phyloP scores from a whole-genome alignment of 2,888 invertebrate genomes.

The Plebejus melissa region DNA sequence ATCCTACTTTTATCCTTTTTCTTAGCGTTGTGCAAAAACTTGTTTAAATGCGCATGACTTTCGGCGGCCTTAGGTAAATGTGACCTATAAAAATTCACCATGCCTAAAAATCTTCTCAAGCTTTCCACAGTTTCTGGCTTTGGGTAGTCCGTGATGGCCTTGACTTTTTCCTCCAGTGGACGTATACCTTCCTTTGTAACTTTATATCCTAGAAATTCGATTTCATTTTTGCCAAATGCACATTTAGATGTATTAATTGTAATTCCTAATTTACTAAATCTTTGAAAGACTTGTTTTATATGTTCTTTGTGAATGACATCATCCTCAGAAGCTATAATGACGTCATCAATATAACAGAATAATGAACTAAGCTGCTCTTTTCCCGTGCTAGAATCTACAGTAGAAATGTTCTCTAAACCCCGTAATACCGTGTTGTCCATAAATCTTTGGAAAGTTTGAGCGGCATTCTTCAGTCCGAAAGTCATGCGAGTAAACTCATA shows the following conservation, averaged over 20 bases:
- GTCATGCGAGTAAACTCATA: no score
- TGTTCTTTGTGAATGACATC: not conserved
- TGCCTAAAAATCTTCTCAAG: conserved; percentile 36
- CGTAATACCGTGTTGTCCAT: conserved; percentile 37
- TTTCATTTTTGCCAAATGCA: not conserved
- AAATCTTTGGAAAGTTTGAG: conserved; percentile 45
- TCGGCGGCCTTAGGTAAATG: conserved; percentile 32
- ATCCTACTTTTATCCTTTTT: no score
- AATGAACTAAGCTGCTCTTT: not conserved
- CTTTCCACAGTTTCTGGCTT: conserved; percentile 34
- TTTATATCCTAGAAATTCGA: conserved; percentile 41
- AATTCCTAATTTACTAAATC: not conserved
- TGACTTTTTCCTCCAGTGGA: conserved; percentile 24
- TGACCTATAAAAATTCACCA: conserved; percentile 37
- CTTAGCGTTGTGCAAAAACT: conserved; percentile 33
- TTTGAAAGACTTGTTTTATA: not conserved
- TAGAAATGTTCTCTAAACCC: conserved; percentile 32
- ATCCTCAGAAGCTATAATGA: not conserved
- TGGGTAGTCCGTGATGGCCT: conserved; percentile 33
- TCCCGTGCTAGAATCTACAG: not conserved
- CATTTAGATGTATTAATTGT: not conserved
- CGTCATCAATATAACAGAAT: conserved; percentile 2
- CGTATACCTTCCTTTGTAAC: conserved; percentile 30
- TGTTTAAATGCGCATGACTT: conserved; percentile 28
- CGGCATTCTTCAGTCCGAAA: conserved; percentile 40